A percentile compares a stretch with the other conserved stretches of the same genome.
Evolutionary conservation across 2,888 invertebrate species (phyloP).

Genomic region (Dorcus parallelipipedus): DNA sequence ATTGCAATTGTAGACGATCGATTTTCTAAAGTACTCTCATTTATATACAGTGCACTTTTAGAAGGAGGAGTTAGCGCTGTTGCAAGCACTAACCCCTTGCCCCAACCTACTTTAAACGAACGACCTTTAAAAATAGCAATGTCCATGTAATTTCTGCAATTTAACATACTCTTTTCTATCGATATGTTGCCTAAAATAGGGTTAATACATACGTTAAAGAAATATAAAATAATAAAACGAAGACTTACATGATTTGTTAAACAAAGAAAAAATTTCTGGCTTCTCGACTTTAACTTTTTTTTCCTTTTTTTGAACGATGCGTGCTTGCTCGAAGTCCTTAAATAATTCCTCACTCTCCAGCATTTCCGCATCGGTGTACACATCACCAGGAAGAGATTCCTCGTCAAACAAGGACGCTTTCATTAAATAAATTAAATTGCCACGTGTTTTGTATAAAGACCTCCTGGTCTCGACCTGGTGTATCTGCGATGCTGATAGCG

Average conservation of each 20-base stretch:
- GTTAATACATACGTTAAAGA: too few species aligned
- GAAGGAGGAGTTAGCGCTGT: neutral
- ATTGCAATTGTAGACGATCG: neutral
- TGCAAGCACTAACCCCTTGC: slow-evolving; percentile 56
- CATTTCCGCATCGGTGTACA: neutral
- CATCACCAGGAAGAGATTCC: neutral
- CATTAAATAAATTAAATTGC: slow-evolving; percentile 10
- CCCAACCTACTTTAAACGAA: slow-evolving; percentile 74
- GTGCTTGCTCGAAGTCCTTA: neutral
- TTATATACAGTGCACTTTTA: neutral
- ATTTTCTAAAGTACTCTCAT: neutral
- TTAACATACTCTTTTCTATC: slow-evolving; percentile 7
- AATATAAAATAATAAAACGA: neutral
- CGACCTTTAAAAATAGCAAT: slow-evolving; percentile 60
- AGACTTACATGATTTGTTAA: neutral
- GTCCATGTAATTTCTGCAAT: slow-evolving; percentile 50
- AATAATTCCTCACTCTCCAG: neutral
- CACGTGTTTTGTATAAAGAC: slow-evolving; percentile 1
- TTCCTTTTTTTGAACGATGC: neutral
- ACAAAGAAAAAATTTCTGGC: slow-evolving; percentile 6
- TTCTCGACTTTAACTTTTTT: neutral
- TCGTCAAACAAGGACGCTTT: slow-evolving; percentile 19
- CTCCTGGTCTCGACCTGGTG: slow-evolving; percentile 6
- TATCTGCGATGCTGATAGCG: slow-evolving; percentile 1
- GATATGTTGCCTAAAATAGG: slow-evolving; percentile 6